Evolutionary conservation across 2,797 vertebrate genomes (phyloP).

Genomic region (Amblyopsis hoosieri): DNA sequence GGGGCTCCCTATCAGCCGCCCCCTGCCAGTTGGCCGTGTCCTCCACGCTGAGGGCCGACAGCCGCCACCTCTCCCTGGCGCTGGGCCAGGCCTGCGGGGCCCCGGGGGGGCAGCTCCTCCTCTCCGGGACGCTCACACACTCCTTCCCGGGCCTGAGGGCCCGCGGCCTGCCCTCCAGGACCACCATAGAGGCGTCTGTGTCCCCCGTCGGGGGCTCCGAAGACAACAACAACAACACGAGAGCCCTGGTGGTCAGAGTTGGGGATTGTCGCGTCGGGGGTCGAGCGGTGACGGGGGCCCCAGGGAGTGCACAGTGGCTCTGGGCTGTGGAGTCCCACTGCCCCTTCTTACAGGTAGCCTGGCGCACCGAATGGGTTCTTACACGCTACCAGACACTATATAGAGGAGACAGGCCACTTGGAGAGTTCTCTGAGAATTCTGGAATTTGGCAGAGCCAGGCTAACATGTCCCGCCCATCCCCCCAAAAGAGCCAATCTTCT

Average conservation of each 20-base stretch:
- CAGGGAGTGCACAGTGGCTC: slow-evolving; percentile 62
- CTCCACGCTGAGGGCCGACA: slow-evolving; percentile 66
- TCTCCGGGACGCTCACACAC: slow-evolving; percentile 73
- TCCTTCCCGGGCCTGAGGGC: slow-evolving; percentile 63
- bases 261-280: slow-evolving; percentile 76
- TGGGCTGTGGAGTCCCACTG: slow-evolving; percentile 76
- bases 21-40: slow-evolving; percentile 58
- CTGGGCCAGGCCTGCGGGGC: slow-evolving; percentile 68
- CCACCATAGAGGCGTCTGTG: slow-evolving; percentile 55
- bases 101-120: background rate
- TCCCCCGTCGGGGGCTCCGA: slow-evolving; percentile 17
- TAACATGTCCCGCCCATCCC: too few species aligned
- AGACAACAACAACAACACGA: slow-evolving; percentile 19
- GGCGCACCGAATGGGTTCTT: too few species aligned
- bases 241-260: slow-evolving; percentile 67
- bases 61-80: slow-evolving; percentile 61
- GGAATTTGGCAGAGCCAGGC: too few species aligned
- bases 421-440: too few species aligned
- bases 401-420: too few species aligned
- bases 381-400: too few species aligned
- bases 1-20: slow-evolving; percentile 61
- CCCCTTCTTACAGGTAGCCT: slow-evolving; percentile 73
- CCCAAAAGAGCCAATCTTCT: too few species aligned
- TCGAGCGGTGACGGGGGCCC: slow-evolving; percentile 42
- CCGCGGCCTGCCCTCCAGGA: slow-evolving; percentile 68